Conservation (phyloP, 1,140 invertebrate genomes). For the Pogonomyrmex barbatus region DNA sequence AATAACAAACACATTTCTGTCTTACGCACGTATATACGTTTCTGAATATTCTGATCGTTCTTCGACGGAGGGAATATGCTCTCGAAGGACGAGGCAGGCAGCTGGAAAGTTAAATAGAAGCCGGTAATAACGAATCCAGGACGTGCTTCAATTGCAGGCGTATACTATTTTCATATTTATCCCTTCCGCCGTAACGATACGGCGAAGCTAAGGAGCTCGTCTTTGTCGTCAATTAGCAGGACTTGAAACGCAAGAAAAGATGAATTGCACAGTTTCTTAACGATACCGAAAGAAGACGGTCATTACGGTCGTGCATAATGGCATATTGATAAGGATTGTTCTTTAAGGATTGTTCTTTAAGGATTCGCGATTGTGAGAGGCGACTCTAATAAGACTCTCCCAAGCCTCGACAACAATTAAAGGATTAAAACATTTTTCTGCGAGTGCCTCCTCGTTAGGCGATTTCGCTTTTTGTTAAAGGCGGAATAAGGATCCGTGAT, state of each 20-base stretch:
- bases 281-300: conserved; percentile 52
- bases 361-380: conserved; percentile 25
- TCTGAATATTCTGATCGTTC: conserved; percentile 26
- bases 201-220: conserved; percentile 47
- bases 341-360: conserved; percentile 44
- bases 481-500: neutral
- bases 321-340: conserved; percentile 55
- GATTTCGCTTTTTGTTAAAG: conserved; percentile 22
- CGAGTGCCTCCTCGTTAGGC: neutral
- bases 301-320: conserved; percentile 56
- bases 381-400: conserved; percentile 35
- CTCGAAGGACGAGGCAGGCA: conserved; percentile 58
- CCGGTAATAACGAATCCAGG: conserved; percentile 56
- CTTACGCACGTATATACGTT: neutral
- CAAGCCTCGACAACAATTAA: conserved; percentile 51
- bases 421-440: conserved; percentile 51
- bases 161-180: conserved; percentile 63
- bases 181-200: conserved; percentile 52
- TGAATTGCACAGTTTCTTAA: conserved; percentile 61
- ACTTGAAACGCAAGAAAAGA: conserved; percentile 34
- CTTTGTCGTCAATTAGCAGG: conserved; percentile 60
- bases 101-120: conserved; percentile 63
- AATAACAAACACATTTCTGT: neutral
- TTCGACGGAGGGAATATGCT: neutral
- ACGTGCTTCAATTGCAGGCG: conserved; percentile 61